Conservation (phyloP, 2,888 invertebrate genomes). For the Platerodrilus igneus region DNA sequence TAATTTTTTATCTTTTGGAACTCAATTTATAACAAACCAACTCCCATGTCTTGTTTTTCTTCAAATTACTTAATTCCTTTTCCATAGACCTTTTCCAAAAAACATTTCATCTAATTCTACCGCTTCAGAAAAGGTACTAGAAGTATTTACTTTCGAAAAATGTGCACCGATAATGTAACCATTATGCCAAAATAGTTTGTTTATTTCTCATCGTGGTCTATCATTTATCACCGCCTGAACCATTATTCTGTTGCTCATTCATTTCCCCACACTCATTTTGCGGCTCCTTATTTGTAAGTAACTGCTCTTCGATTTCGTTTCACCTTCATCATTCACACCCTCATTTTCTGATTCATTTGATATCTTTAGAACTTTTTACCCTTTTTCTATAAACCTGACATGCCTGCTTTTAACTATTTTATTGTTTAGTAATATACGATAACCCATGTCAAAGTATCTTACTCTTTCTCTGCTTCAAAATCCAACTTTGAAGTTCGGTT, state of each 20-base stretch:
- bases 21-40: neutral
- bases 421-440: neutral
- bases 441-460: slow-evolving; percentile 1
- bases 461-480: neutral
- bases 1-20: slow-evolving; percentile 2
- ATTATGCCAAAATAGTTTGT: slow-evolving; percentile 1
- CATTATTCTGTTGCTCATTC: no score
- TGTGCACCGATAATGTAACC: neutral
- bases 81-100: no score
- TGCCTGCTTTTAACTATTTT: slow-evolving; percentile 1
- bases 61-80: no score
- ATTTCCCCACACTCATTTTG: no score
- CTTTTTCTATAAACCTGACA: slow-evolving; percentile 1
- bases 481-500: neutral
- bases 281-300: neutral
- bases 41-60: neutral
- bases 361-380: neutral
- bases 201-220: no score
- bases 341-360: no score
- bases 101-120: no score
- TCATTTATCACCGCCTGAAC: no score
- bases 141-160: no score
- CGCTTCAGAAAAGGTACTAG: no score
- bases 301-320: neutral
- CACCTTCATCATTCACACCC: neutral